Base-by-base conservation (phyloP, 2,797 vertebrate species). In the Diplodus puntazzo region DNA sequence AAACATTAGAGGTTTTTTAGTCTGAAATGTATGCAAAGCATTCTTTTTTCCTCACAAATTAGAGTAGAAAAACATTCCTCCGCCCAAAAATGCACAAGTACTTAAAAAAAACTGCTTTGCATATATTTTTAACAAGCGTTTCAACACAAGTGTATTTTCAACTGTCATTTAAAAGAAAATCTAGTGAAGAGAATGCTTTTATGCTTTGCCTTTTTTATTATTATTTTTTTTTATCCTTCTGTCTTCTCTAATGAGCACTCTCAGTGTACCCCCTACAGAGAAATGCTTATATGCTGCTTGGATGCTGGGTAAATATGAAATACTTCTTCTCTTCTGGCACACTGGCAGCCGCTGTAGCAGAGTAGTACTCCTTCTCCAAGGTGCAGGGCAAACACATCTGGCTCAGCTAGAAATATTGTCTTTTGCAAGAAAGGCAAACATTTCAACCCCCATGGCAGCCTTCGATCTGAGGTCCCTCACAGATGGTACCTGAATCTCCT, bases 161-260 rank as follows among this genome's bases (percentile, higher is more conserved):
- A 23, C 43, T 30, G 2, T 34, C 49, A 14, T 50, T 45, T 0
- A 18, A 55, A 52, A 54, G 50, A 23, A 58, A 55, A 65, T 53
- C 18, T 54, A 48, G 1, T 2, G 20, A 55, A 46, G 20, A 48
- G 3, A 64, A 64, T 9, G 42, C 20, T 46, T 78, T 74, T 16
- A 27, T 68, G 48, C 10, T 30, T 23, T 39, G 4, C 34, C 7
- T 48, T 43, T 43, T 2, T 10, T n/a, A n/a, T n/a, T n/a, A n/a
- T 27, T 27, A 4, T 27, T 5, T 18, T 54, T 25, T 78, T 50
- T 68, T 39, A 45, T 58, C 7, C 21, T 60, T 48, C 18, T 68
- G 49, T 69, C 66, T 43, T 58, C 58, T 69, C 49, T 87, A 80
- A 90, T 71, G 57, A 81, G 69, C 52, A 75, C 57, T 84, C 75